Conservation (phyloP, 1,140 invertebrate species). For the Pissodes strobi region DNA sequence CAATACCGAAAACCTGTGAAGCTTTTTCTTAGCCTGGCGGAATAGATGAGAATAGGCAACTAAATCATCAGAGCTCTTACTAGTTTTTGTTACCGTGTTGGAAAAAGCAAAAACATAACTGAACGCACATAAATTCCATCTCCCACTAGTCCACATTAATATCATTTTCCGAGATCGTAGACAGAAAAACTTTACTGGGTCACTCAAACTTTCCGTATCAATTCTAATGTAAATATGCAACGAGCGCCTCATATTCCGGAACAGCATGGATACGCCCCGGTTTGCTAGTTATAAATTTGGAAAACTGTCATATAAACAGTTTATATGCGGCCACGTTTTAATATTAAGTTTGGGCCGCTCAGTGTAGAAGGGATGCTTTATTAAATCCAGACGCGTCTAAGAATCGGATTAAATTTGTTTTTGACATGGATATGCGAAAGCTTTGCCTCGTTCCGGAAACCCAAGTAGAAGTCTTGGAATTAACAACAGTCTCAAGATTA, state of each 20-base stretch:
- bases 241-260: background rate
- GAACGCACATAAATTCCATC: too few relatives aligned
- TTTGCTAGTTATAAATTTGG: slow-evolving; percentile 20
- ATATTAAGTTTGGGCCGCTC: slow-evolving; percentile 16
- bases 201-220: slow-evolving; percentile 14
- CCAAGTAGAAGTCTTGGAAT: too few relatives aligned
- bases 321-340: slow-evolving; percentile 11
- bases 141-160: too few relatives aligned
- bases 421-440: slow-evolving; percentile 3
- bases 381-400: background rate
- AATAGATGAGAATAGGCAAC: too few relatives aligned
- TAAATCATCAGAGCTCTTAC: too few relatives aligned
- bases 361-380: background rate
- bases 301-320: slow-evolving; percentile 22
- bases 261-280: background rate
- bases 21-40: too few relatives aligned
- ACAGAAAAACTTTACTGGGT: slow-evolving; percentile 4
- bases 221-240: slow-evolving; percentile 21
- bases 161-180: too few relatives aligned
- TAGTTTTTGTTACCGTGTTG: too few relatives aligned
- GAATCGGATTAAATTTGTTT: slow-evolving; percentile 6
- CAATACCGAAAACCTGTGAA: too few relatives aligned
- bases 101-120: too few relatives aligned
- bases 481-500: too few relatives aligned
- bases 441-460: background rate